Evolutionary conservation across 1,140 invertebrate genomes (phyloP).

Genomic region (Sycobia sp.): DNA sequence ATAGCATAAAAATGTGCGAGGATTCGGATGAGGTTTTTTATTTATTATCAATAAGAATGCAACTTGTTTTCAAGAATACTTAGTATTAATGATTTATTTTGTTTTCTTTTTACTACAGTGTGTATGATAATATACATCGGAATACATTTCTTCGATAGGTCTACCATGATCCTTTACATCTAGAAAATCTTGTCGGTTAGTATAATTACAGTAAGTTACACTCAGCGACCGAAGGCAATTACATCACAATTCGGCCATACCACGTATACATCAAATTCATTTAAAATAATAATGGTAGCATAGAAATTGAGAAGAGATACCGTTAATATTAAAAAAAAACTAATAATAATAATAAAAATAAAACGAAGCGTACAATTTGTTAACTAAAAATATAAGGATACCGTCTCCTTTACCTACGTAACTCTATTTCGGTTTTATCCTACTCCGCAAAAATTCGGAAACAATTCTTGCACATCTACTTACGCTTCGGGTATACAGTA

Average conservation of each 20-base stretch:
- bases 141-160: conserved; percentile 18
- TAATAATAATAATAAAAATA: too few species aligned
- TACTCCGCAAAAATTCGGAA: too few species aligned
- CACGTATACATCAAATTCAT: conserved; percentile 10
- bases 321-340: conserved; percentile 7
- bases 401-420: not conserved
- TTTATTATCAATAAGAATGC: too few species aligned
- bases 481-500: not conserved
- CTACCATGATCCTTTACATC: conserved; percentile 16
- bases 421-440: too few species aligned
- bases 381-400: conserved; percentile 1
- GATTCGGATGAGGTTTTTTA: too few species aligned
- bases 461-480: not conserved
- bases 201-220: conserved; percentile 28
- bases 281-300: conserved; percentile 2
- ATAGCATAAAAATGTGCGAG: too few species aligned
- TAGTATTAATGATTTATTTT: conserved; percentile 20
- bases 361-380: conserved; percentile 3
- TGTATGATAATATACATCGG: conserved; percentile 26
- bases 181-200: conserved; percentile 20
- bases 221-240: conserved; percentile 19
- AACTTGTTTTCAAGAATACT: conserved; percentile 50
- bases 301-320: not conserved
- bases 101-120: conserved; percentile 12
- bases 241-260: conserved; percentile 1